Evolutionary conservation across 2,888 invertebrate species (phyloP).

Genomic region (Steinernema carpocapsae): DNA sequence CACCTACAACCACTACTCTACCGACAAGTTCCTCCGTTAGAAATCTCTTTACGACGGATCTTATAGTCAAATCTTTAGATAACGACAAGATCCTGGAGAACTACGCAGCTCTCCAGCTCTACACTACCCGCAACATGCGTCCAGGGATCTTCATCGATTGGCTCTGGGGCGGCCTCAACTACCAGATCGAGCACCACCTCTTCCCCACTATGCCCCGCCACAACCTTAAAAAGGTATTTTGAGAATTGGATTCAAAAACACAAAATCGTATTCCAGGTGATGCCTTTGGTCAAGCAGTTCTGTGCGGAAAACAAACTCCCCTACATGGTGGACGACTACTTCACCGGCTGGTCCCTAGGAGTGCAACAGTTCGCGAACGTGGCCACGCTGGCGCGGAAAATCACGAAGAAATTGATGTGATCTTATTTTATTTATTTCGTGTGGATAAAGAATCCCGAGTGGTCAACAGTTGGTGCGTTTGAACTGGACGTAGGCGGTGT

Average conservation of each 20-base stretch:
- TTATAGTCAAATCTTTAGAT: too few relatives aligned
- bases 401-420: slow-evolving; percentile 42
- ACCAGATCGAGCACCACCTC: slow-evolving; percentile 67
- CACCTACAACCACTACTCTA: slow-evolving; percentile 68
- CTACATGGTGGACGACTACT: slow-evolving; percentile 68
- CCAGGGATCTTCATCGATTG: slow-evolving; percentile 62
- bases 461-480: slow-evolving; percentile 23
- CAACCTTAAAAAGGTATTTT: slow-evolving; percentile 55
- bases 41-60: slow-evolving; percentile 6
- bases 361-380: slow-evolving; percentile 63
- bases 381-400: slow-evolving; percentile 57
- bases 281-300: slow-evolving; percentile 66
- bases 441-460: background rate
- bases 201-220: slow-evolving; percentile 68
- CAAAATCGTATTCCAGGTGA: slow-evolving; percentile 46
- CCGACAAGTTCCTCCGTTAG: slow-evolving; percentile 65
- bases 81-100: slow-evolving; percentile 61
- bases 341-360: slow-evolving; percentile 62
- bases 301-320: slow-evolving; percentile 63
- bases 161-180: slow-evolving; percentile 67
- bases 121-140: slow-evolving; percentile 67
- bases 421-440: slow-evolving; percentile 29
- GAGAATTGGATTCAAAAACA: too few relatives aligned
- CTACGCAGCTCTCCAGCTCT: slow-evolving; percentile 66
- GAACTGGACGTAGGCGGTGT: slow-evolving; percentile 25